Evolutionary conservation across 2,888 invertebrate genomes (phyloP), one percentile per base, ranked within the genome.

Genomic region (Patella depressa): DNA sequence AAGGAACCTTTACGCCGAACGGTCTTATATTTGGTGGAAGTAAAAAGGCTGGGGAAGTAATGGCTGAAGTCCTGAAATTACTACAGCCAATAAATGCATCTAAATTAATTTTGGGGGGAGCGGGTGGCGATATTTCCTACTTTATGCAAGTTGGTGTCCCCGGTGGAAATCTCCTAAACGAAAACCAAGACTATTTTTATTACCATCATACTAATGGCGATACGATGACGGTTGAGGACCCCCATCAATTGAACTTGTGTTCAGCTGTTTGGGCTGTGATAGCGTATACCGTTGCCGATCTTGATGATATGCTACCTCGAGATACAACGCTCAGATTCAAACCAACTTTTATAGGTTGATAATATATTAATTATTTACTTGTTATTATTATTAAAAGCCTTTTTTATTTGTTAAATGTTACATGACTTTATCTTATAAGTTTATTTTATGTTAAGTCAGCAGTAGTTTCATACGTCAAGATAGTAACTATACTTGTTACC

Each of bases 161-260:
- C 0, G 95, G 95, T 1, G 95, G 94, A 0, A 94, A 94, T 73
- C 92, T 96, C 3, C 89, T 94, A 76, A 96, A 94, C 85, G 92
- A 93, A 75, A 95, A 95, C 87, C 94, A 94, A 34, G 93, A 93
- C 82, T 97, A 97, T 90, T 95, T 95, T 86, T 94, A 94, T 92
- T 96, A 94, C 89, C 96, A 96, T 91, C 96, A 97, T 88, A 93
- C 95, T 0, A 93, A 94, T 83, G 96, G 89, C 1, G 96, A 97
- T 88, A 95, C 94, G 0, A 95, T 96, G 94, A 93, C 94, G 78
- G 94, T 96, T 0, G 94, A 95, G 88, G 93, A 94, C 91, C 93
- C 95, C 0, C 93, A 93, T 53, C 93, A 93, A 75, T 92, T 97
- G 77, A 96, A 97, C 91, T 93, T 94, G 83, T 94, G 94, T 82